Evolutionary conservation across 2,113 vertebrate genomes (phyloP), one percentile per base, ranked within the genome.

Genomic region (Mohoua ochrocephala): DNA sequence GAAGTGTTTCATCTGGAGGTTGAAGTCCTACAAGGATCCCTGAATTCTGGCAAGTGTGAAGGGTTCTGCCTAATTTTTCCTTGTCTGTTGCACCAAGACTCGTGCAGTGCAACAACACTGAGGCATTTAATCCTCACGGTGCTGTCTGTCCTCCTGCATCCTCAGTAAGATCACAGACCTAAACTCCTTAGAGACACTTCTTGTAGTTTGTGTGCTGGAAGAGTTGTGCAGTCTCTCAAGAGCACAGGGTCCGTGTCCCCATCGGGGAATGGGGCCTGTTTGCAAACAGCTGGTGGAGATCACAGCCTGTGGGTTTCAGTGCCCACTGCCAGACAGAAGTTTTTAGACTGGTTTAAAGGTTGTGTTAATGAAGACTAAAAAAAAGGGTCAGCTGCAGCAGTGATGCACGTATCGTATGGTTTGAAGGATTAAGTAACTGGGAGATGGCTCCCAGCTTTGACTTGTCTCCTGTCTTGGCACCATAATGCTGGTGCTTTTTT

Each of bases 251-350:
- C 27, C 75, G 20, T n/a, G 27, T n/a, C n/a, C 65, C 11, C 20
- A 6, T 2, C 0, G 2, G 17, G 7, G 0, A 31, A 8, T 17
- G 5, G 49, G 11, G 7, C 15, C 17, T 30, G 16, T 64, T 61
- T 6, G 5, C 42, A 13, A 67, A 37, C 1, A 11, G 39, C 21
- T 68, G 37, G 19, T 37, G 35, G 31, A 44, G 56, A 59, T 7
- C 30, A 22, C 21, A 61, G n/a, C 14, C 30, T 35, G 9, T 1
- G 6, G 11, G 9, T 74, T 85, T 53, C 49, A 41, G 19, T 27
- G 27, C 21, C 22, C 1, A 1, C 23, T 77, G 39, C 12, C 28
- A 63, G 44, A 17, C 33, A 41, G 42, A 60, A 60, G 13, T 3
- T 77, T 73, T 78, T 22, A 56, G 21, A 8, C 15, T 57, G 30